Base-by-base conservation (phyloP, 2,888 invertebrate species). In the Agrypnus murinus region DNA sequence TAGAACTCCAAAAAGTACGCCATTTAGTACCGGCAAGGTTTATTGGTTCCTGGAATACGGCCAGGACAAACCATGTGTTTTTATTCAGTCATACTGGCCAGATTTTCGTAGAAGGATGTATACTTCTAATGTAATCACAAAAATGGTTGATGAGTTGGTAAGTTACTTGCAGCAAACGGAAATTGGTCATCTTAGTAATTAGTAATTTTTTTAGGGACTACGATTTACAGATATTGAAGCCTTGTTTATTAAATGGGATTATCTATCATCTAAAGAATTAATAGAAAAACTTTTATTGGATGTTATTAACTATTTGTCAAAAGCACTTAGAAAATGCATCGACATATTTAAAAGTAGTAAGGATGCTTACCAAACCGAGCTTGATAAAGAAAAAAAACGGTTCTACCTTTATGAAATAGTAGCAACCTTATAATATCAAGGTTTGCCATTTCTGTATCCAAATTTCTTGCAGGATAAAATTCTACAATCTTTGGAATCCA, bases 101-200 rank as follows among this genome's bases (percentile, higher is more conserved):
- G 92, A 93, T 82, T 89, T 91, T 72, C 86, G 92, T 69, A 88
- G 90, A 76, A 86, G 92, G 73, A 88, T 92, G 82, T 91, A 88
- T 79, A 90, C 90, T 77, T 89, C 89, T 58, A 95, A 94, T 82
- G 89, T 90, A 80, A 84, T 94, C 1, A 82, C 86, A 7, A 89
- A 88, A 72, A 91, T 93, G 36, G 86, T 87, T 4, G 83, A 84
- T 7, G 87, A 88, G 79, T 84, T 93, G 85, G 93, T 93, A 82
- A 83, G 85, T 80, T 19, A 2, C 8, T 15, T 38, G n/a, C n/a
- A n/a, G n/a, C n/a, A n/a, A n/a, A n/a, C n/a, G n/a, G n/a, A n/a
- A n/a, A 55, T 38, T 66, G n/a, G 14, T 43, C 5, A 25, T 25
- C 6, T 25, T 19, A 7, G 8, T 12, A 36, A 36, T 48, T 38